These are phyloP conservation scores for Netelia melanura DNA, from an alignment of 2,888 invertebrate species.

Conservation along the genomic window DNA sequence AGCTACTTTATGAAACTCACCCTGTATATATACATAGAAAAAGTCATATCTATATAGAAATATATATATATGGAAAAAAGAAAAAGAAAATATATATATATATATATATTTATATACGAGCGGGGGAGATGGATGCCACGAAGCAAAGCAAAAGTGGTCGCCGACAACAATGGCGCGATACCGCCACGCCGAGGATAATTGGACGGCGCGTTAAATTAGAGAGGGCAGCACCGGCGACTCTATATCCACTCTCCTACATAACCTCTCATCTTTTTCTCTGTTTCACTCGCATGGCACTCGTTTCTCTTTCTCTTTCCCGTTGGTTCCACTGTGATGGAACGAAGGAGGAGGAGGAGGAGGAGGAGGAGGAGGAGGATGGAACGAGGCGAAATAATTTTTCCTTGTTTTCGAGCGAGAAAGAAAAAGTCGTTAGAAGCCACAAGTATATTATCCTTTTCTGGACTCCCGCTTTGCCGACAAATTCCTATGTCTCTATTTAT, in stretches of 20 bases:
- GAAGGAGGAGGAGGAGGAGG: background rate
- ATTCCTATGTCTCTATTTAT: constrained; percentile 46
- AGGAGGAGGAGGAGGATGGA: constrained; percentile 68
- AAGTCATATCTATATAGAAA: background rate
- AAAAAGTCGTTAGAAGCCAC: constrained; percentile 63
- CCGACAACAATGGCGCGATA: constrained; percentile 71
- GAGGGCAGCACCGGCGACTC: constrained; percentile 76
- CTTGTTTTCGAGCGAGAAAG: constrained; percentile 78
- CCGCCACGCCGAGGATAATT: constrained; percentile 79
- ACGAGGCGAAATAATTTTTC: constrained; percentile 79
- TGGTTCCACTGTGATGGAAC: constrained; percentile 14
- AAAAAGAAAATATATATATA: constrained; percentile 23
- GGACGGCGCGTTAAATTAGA: constrained; percentile 82
- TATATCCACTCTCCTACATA: constrained; percentile 67
- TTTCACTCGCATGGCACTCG: background rate
- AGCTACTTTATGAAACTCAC: no score
- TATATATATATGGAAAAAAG: background rate
- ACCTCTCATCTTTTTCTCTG: constrained; percentile 31
- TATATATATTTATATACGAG: constrained; percentile 20
- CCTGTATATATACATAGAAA: background rate
- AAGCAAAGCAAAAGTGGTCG: constrained; percentile 70
- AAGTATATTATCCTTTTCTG: constrained; percentile 59
- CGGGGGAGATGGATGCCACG: constrained; percentile 71
- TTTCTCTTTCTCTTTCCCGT: background rate
- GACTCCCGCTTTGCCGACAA: constrained; percentile 58